Percentiles rank a stretch among this genome's conserved stretches.
These are phyloP conservation scores for Lymantria monacha DNA, from an alignment of 2,888 invertebrate species.

Conservation along the genomic window DNA sequence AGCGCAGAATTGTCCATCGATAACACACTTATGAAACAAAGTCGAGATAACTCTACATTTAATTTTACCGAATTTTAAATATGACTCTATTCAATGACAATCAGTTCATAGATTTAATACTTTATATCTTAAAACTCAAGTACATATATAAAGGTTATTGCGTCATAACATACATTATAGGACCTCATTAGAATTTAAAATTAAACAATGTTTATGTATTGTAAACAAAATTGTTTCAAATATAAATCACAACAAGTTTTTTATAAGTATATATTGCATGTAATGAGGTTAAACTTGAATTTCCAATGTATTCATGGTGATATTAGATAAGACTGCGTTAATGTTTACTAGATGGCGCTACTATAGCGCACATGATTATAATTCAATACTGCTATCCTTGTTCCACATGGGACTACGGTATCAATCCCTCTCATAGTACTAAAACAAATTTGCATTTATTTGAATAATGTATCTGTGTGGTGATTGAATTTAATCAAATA, in stretches of 20 bases:
- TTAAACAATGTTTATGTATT: neutral
- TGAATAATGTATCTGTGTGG: neutral
- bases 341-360: neutral
- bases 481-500: neutral
- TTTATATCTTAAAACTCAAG: no score
- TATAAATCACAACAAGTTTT: no score
- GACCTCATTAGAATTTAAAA: conserved; percentile 37
- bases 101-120: no score
- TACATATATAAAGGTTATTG: no score
- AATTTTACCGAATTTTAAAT: no score
- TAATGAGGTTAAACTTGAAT: neutral
- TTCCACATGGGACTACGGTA: neutral
- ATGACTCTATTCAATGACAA: no score
- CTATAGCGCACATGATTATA: neutral
- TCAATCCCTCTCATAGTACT: neutral
- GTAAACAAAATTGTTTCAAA: no score
- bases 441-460: neutral
- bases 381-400: neutral
- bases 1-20: no score
- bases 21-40: no score
- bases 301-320: neutral
- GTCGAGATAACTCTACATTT: no score
- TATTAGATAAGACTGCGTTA: neutral
- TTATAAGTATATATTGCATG: no score
- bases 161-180: no score